Evolutionary conservation across 2,888 invertebrate species (phyloP).

Genomic region (Folsomia candida): DNA sequence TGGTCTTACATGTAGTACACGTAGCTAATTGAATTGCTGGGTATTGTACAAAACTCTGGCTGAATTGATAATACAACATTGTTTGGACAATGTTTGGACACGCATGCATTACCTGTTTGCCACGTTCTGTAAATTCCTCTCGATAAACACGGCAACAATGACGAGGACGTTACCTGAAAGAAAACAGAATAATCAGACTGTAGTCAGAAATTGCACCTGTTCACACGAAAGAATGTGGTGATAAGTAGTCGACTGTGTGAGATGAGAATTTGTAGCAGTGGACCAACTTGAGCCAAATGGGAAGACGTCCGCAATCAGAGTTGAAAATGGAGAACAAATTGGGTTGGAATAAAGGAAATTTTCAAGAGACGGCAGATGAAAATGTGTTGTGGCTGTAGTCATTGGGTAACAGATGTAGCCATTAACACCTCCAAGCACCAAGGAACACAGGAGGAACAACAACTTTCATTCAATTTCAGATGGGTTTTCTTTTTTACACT

Average conservation of each 20-base stretch:
- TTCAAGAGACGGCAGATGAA: not conserved
- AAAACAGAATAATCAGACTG: conserved; percentile 20
- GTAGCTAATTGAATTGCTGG: too few relatives aligned
- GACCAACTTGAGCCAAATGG: too few relatives aligned
- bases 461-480: conserved; percentile 13
- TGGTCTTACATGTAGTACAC: too few relatives aligned
- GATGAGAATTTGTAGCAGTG: too few relatives aligned
- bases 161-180: conserved; percentile 94
- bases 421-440: conserved; percentile 7
- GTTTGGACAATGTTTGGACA: too few relatives aligned
- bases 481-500: conserved; percentile 12
- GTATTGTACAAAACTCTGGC: too few relatives aligned
- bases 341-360: not conserved
- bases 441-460: not conserved
- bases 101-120: conserved; percentile 77
- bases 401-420: conserved; percentile 14
- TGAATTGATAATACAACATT: too few relatives aligned
- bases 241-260: too few relatives aligned
- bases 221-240: too few relatives aligned
- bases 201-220: too few relatives aligned
- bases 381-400: not conserved
- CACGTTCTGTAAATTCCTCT: conserved; percentile 88
- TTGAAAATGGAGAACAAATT: not conserved
- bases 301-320: too few relatives aligned
- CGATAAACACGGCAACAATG: conserved; percentile 91